phyloP scores from a whole-genome alignment of 2,888 invertebrate species.

The Acanthosepion lycidas region DNA sequence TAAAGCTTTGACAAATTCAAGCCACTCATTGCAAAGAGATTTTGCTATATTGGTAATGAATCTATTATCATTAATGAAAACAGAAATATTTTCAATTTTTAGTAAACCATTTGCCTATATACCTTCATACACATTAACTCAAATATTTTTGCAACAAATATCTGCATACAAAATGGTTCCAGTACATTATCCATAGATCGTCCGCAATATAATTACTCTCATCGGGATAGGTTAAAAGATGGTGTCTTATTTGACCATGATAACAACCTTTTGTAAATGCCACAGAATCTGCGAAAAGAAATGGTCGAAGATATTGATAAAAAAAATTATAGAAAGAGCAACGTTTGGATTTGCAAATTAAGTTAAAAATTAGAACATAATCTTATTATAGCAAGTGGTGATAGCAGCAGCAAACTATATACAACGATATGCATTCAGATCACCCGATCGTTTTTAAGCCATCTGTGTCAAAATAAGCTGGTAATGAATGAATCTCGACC shows the following conservation, averaged over 20 bases:
- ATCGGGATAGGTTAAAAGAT: not conserved
- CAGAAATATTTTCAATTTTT: no score
- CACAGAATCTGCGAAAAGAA: not conserved
- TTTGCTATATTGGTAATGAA: no score
- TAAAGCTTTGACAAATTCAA: no score
- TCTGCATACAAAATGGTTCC: not conserved
- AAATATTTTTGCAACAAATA: no score
- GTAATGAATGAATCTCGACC: not conserved
- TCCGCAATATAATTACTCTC: not conserved
- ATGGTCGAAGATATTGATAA: not conserved
- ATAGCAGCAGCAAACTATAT: not conserved
- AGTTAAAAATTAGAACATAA: not conserved
- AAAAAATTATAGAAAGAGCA: no score
- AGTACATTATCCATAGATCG: not conserved
- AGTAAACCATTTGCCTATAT: no score
- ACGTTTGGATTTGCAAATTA: not conserved
- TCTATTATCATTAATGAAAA: no score
- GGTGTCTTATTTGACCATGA: not conserved
- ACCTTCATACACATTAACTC: no score
- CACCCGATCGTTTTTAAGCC: constrained; percentile 21
- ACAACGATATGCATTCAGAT: not conserved
- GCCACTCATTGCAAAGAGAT: no score
- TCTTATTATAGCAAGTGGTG: not conserved
- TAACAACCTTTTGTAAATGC: not conserved
- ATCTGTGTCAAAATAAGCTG: not conserved